Evolutionary conservation across 2,113 vertebrate species (phyloP).

Genomic region (Anguilla rostrata): DNA sequence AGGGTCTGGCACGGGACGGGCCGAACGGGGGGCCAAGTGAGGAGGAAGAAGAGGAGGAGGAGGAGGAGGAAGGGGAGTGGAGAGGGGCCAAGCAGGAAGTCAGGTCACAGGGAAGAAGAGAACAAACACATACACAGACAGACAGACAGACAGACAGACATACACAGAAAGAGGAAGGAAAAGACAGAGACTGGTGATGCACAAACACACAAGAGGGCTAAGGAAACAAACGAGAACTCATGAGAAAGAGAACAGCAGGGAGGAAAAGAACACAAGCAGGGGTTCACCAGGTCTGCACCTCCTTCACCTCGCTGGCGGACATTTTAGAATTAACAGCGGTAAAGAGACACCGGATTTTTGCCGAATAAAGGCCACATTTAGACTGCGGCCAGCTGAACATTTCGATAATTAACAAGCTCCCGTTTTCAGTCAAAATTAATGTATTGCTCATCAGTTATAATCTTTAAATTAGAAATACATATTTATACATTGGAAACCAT

Average conservation of each 20-base stretch:
- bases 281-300: neutral
- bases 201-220: neutral
- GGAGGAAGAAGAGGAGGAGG: slow-evolving; percentile 30
- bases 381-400: neutral
- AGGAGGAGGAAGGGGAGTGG: neutral
- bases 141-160: neutral
- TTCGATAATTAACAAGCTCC: neutral
- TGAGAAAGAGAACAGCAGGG: neutral
- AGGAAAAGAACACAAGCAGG: neutral
- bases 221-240: neutral
- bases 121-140: neutral
- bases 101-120: neutral
- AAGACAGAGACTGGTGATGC: slow-evolving; percentile 10
- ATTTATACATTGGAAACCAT: neutral
- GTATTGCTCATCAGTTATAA: neutral
- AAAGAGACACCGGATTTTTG: neutral
- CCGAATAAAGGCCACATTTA: neutral
- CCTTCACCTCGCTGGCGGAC: neutral
- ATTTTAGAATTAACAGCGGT: neutral
- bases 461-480: too few species aligned
- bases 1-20: slow-evolving; percentile 66
- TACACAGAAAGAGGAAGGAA: neutral
- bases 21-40: slow-evolving; percentile 46
- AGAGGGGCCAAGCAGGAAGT: slow-evolving; percentile 33
- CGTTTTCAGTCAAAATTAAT: neutral